Evolutionary conservation across 2,888 invertebrate species (phyloP), one percentile per base, ranked within the genome.

Genomic region (Dicyrtoma fusca): DNA sequence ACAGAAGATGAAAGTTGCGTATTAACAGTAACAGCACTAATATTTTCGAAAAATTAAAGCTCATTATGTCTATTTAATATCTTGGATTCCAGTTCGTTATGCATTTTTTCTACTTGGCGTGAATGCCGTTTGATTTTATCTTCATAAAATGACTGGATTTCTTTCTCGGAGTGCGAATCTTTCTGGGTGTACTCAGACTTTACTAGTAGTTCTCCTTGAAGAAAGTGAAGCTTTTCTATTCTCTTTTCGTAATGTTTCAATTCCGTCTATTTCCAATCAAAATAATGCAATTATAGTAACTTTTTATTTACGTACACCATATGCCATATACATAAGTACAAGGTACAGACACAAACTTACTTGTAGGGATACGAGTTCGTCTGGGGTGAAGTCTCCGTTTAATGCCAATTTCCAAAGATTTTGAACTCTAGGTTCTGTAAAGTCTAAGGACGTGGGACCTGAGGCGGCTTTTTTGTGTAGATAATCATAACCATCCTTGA

Each of bases 361-460:
- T 86, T 91, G 91, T 59, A 97, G 86, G 0, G 94, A 94, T 71
- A 89, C 89, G 13, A 96, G 85, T 84, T 96, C 95, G 74, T 91
- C 89, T 0, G 88, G 86, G 23, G 90, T 88, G 83, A 97, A 96
- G 83, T 94, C 91, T 13, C 90, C 89, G 68, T 90, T 87, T 19
- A 90, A 83, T 1, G 95, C 96, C 72, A 92, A 85, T 79, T 88
- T 89, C 96, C 96, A 97, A 42, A 97, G 84, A 0, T 91, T 91
- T 83, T 93, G 91, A 0, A 96, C 95, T 85, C 94, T 92, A 0
- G 94, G 92, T 82, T 97, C 96, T 55, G 92, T 88, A 82, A 97
- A 97, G 82, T 94, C 94, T 82, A 89, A 89, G 81, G 91, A 91
- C 72, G 90, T 88, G 0, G 92, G 92, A 81, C 90, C 94, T 83